A percentile compares a stretch with the other conserved stretches of the same genome.
These are phyloP conservation scores for Nephrotoma appendiculata DNA, from an alignment of 2,888 invertebrate genomes.

Conservation along the genomic window DNA sequence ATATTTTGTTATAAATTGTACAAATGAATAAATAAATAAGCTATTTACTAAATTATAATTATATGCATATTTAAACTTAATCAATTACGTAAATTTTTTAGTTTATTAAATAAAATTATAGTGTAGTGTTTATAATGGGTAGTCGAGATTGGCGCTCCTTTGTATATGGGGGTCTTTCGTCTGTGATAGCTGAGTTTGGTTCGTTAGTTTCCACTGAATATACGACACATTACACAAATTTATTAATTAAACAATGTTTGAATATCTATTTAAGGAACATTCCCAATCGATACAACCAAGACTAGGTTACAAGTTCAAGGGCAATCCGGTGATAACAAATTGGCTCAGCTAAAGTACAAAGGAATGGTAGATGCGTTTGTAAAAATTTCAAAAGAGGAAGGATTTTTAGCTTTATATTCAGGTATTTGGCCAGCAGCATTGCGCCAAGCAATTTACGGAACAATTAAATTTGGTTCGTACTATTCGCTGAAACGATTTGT, in stretches of 20 bases:
- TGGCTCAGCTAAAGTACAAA: slow-evolving; percentile 62
- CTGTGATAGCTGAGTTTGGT: slow-evolving; percentile 90
- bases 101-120: background rate
- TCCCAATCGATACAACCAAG: slow-evolving; percentile 93
- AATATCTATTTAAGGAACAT: slow-evolving; percentile 51
- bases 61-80: background rate
- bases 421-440: slow-evolving; percentile 86
- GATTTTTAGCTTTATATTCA: slow-evolving; percentile 69
- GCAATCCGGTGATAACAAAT: slow-evolving; percentile 62
- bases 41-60: background rate
- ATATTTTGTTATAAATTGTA: background rate
- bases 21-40: background rate
- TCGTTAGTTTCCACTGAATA: slow-evolving; percentile 23
- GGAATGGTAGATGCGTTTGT: slow-evolving; percentile 88
- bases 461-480: slow-evolving; percentile 92
- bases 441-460: slow-evolving; percentile 89
- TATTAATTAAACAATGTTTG: too few species aligned
- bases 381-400: slow-evolving; percentile 77
- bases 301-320: slow-evolving; percentile 90
- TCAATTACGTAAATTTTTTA: background rate
- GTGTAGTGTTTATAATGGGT: slow-evolving; percentile 42
- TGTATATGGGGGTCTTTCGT: slow-evolving; percentile 86
- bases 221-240: background rate
- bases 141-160: slow-evolving; percentile 84
- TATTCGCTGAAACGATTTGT: slow-evolving; percentile 70